These are phyloP conservation scores for Anguilla japonica DNA, from an alignment of 2,113 vertebrate species.

Conservation along the genomic window DNA sequence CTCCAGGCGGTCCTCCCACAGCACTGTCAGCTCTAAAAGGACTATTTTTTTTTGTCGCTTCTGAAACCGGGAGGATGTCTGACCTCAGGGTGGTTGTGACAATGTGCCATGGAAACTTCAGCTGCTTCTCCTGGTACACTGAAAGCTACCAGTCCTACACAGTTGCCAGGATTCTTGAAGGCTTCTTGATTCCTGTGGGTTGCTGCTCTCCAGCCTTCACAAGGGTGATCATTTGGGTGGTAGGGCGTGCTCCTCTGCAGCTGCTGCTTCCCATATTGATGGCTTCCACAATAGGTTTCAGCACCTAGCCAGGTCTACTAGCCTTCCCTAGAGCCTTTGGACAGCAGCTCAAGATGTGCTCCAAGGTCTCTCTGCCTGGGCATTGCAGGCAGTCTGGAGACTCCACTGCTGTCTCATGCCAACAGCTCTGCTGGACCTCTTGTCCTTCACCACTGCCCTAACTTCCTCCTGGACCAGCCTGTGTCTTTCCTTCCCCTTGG, in stretches of 20 bases:
- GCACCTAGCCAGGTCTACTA: not conserved
- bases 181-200: not conserved
- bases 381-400: slow-evolving; percentile 25
- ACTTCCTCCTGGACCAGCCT: slow-evolving; percentile 7
- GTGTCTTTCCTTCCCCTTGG: not conserved
- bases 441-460: not conserved
- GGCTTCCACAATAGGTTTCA: slow-evolving; percentile 18
- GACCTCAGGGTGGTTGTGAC: slow-evolving; percentile 15
- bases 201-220: not conserved
- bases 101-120: not conserved
- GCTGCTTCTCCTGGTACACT: slow-evolving; percentile 16
- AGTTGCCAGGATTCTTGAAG: slow-evolving; percentile 17
- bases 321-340: not conserved
- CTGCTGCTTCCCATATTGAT: not conserved
- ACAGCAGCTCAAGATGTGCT: slow-evolving; percentile 12
- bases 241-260: not conserved
- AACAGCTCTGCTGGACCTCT: not conserved
- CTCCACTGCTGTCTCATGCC: slow-evolving; percentile 19
- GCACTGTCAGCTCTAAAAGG: slow-evolving; percentile 21
- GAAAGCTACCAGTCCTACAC: slow-evolving; percentile 36
- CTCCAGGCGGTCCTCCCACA: too few relatives aligned
- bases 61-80: slow-evolving; percentile 12
- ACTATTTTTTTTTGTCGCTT: slow-evolving; percentile 21
- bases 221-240: not conserved
- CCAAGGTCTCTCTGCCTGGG: slow-evolving; percentile 14